phyloP scores from a whole-genome alignment of 1,140 invertebrate genomes.

The Onthophagus taurus region DNA sequence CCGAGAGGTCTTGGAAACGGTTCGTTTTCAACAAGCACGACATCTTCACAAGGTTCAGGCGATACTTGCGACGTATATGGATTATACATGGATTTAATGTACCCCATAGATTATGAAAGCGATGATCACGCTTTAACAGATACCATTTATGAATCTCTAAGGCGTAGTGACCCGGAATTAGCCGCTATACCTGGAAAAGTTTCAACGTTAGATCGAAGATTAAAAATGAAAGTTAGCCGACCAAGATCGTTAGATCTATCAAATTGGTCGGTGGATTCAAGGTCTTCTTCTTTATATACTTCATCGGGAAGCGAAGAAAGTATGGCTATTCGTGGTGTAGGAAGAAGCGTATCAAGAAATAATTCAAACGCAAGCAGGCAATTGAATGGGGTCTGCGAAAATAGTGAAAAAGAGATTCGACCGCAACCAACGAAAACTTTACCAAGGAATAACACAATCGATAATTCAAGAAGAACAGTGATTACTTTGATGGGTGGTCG shows the following conservation, averaged over 20 bases:
- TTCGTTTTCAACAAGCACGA: constrained; percentile 44
- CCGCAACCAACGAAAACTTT: constrained; percentile 25
- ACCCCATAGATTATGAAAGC: constrained; percentile 77
- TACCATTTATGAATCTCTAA: constrained; percentile 61
- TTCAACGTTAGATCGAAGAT: constrained; percentile 65
- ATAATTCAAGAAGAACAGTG: constrained; percentile 59
- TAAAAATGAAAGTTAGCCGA: constrained; percentile 69
- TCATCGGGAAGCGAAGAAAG: constrained; percentile 75
- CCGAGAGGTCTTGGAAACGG: constrained; percentile 55
- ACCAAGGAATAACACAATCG: constrained; percentile 29
- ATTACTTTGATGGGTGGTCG: constrained; percentile 79
- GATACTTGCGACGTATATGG: constrained; percentile 79
- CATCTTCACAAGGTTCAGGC: constrained; percentile 49
- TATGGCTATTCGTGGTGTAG: constrained; percentile 50
- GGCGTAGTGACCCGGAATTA: constrained; percentile 72
- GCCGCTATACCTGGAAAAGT: constrained; percentile 70
- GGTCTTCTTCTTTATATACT: constrained; percentile 69
- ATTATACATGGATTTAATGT: constrained; percentile 81
- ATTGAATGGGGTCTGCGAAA: constrained; percentile 28
- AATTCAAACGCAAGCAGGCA: constrained; percentile 56
- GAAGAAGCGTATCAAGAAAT: constrained; percentile 52
- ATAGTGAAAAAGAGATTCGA: constrained; percentile 15
- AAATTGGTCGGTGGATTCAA: constrained; percentile 80
- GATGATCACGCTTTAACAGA: constrained; percentile 61
- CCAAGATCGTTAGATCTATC: constrained; percentile 74